Base-by-base conservation (phyloP, 2,888 invertebrate species). In the Apotomis capreana region DNA sequence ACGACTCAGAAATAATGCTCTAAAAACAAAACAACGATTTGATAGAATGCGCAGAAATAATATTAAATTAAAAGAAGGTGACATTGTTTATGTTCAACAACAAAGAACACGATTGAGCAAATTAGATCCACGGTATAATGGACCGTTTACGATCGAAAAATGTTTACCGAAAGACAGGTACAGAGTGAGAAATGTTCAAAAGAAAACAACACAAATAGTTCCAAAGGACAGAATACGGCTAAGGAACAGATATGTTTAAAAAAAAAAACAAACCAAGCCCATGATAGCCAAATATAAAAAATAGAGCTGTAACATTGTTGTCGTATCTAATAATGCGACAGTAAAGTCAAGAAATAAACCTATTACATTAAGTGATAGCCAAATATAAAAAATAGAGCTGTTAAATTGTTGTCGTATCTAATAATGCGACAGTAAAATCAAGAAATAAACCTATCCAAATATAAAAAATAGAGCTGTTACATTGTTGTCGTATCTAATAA, bases 81-180 rank as follows among this genome's bases (percentile, higher is more conserved):
- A 57, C 36, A 57, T 57, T 57, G 57, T 57, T 57, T 57, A 57
- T 36, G 4, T 57, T 57, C 57, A 57, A 57, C 15, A 36, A 36
- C 57, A 57, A 36, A 26, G 57, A 57, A 57, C 57, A 8, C 57
- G 36, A 5, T 57, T 57, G 57, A 36, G 57, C 57, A 57, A 57
- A 57, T 9, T 57, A 57, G 26, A 36, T 3, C 57, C 57, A 57
- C 57, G 57, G 36, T 57, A 57, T 57, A 57, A 57, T 57, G 8
- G 57, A 57, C 57, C 15, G 3, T 57, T 26, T 57, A 57, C 15
- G 3, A 57, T 57, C 3, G 57, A 57, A 57, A 57, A 26, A 57
- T 57, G 57, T 57, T 57, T 57, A 36, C 57, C 57, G 12, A 15
- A 36, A 4, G 57, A 57, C 57, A 6, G 15, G 15, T 57, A 57